phyloP scores from a whole-genome alignment of 2,113 vertebrate genomes.

The Muntiacus reevesi region DNA sequence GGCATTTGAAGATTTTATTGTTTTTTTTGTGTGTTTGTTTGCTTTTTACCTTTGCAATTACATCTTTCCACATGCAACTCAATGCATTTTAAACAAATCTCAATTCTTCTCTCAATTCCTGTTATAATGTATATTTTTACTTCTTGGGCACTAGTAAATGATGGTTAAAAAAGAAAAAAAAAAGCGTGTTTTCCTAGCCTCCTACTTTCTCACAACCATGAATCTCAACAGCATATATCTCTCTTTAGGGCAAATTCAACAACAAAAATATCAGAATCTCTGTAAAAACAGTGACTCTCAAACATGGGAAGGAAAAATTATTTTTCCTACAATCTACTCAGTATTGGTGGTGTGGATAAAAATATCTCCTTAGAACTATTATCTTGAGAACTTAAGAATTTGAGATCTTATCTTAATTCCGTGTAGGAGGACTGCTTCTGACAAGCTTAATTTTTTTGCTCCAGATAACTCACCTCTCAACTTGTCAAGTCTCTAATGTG shows the following conservation, averaged over 20 bases:
- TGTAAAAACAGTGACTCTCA: conserved; percentile 22
- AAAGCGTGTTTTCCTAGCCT: neutral
- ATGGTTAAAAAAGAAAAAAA: neutral
- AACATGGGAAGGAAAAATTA: conserved; percentile 18
- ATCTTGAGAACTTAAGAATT: conserved; percentile 70
- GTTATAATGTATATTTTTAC: neutral
- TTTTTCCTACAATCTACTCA: conserved; percentile 25
- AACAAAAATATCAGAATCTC: neutral
- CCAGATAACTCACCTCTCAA: conserved; percentile 61
- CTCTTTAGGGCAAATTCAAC: neutral
- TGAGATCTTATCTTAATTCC: conserved; percentile 70
- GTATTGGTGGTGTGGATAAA: conserved; percentile 54
- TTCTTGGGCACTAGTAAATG: neutral
- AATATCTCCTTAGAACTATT: conserved; percentile 27
- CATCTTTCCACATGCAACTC: neutral
- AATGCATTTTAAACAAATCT: neutral
- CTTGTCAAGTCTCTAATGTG: conserved; percentile 55
- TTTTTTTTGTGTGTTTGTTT: neutral
- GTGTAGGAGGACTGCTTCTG: conserved; percentile 60
- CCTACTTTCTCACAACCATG: neutral
- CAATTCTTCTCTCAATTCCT: neutral
- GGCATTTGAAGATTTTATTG: neutral
- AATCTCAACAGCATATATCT: neutral
- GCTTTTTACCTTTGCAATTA: neutral
- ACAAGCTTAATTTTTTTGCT: conserved; percentile 69